These are phyloP conservation scores for Chironomus striatipennis DNA, from an alignment of 1,140 invertebrate species.

Conservation along the genomic window DNA sequence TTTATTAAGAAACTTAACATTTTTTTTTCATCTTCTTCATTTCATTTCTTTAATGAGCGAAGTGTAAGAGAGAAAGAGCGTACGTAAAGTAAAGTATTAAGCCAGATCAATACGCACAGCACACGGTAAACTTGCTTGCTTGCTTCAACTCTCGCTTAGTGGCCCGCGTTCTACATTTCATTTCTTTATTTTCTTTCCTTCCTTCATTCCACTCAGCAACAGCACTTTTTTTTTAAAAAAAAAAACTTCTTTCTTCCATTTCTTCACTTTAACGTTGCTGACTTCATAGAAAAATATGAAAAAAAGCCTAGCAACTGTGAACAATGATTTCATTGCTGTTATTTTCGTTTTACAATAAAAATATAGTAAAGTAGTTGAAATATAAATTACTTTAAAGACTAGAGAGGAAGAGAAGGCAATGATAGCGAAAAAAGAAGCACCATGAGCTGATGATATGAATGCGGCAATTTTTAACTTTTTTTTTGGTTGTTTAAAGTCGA, in stretches of 20 bases:
- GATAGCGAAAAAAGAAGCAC: background rate
- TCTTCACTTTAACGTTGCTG: background rate
- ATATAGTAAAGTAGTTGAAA: background rate
- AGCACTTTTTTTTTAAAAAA: conserved; percentile 2
- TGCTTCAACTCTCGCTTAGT: conserved; percentile 11
- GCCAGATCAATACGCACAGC: background rate
- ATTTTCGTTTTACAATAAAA: background rate
- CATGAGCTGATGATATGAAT: background rate
- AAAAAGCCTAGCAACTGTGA: background rate
- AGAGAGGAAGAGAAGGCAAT: background rate
- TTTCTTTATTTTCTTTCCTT: background rate
- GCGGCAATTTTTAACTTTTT: background rate
- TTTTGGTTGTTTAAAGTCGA: background rate
- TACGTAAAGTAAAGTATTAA: background rate
- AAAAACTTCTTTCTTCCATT: too few relatives aligned
- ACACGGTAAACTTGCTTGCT: conserved; percentile 7
- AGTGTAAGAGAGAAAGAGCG: too few relatives aligned
- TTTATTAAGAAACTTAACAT: background rate
- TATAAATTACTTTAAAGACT: background rate
- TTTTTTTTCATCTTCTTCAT: background rate
- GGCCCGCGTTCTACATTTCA: conserved; percentile 11
- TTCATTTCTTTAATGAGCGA: background rate
- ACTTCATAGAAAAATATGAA: background rate
- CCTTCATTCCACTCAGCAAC: background rate
- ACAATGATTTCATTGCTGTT: conserved; percentile 3